These are phyloP conservation scores for Sarcophaga peregrina DNA, from an alignment of 1,140 invertebrate species.

Conservation along the genomic window DNA sequence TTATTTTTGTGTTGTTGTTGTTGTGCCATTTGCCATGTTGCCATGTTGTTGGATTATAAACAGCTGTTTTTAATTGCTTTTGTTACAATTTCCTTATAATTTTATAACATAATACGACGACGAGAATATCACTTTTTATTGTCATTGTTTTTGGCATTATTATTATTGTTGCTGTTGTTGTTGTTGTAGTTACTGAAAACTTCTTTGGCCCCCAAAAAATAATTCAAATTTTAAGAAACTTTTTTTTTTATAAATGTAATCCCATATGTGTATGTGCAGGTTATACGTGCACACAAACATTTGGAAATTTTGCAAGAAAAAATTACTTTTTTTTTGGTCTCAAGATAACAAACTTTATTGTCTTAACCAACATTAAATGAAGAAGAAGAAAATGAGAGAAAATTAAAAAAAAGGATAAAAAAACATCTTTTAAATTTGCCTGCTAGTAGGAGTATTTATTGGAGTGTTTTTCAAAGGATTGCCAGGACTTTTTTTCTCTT, in stretches of 20 bases:
- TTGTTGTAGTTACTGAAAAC: background rate
- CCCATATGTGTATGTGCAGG: background rate
- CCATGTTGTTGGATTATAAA: slow-evolving; percentile 35
- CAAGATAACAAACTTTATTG: slow-evolving; percentile 6
- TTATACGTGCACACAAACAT: background rate
- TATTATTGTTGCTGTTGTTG: slow-evolving; percentile 7
- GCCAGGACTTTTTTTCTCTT: too few relatives aligned
- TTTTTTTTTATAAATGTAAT: too few relatives aligned
- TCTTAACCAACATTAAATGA: background rate
- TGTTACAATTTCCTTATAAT: background rate
- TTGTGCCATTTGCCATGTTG: slow-evolving; percentile 11
- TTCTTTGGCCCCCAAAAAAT: background rate
- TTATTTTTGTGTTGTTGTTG: background rate
- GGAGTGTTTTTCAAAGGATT: background rate
- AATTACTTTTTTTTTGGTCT: background rate
- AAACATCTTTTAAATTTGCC: background rate
- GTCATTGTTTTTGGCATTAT: background rate
- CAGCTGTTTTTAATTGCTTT: slow-evolving; percentile 42
- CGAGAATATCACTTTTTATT: background rate
- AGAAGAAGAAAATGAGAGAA: background rate
- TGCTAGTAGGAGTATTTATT: background rate
- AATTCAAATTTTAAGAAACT: too few relatives aligned
- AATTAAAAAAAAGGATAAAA: background rate
- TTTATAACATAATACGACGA: too few relatives aligned
- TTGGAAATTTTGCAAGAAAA: background rate